Evolutionary conservation across 2,888 invertebrate species (phyloP).

Genomic region (Agrochola lychnidis): DNA sequence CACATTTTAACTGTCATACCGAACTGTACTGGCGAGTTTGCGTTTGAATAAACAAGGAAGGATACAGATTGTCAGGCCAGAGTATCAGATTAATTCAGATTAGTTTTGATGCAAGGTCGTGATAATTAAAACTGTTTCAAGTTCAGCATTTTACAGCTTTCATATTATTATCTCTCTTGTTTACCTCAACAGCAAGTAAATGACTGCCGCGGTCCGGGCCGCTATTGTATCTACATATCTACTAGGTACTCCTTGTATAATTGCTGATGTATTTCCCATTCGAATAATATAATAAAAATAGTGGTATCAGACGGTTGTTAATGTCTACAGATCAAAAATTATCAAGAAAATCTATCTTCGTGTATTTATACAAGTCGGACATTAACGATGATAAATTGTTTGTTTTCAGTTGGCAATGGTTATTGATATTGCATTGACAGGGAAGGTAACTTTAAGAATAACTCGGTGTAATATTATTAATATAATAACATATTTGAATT

Average conservation of each 20-base stretch:
- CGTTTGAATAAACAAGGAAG: conserved; percentile 9
- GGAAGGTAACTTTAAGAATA: conserved; percentile 21
- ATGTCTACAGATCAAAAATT: not conserved
- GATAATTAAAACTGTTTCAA: not conserved
- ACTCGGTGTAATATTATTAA: not conserved
- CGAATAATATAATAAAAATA: not conserved
- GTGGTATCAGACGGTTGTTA: not conserved
- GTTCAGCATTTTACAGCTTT: not conserved
- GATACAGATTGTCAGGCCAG: not conserved
- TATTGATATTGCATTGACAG: conserved; percentile 16
- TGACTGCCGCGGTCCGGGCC: not conserved
- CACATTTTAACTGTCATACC: not conserved
- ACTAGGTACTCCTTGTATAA: not conserved
- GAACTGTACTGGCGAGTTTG: not conserved
- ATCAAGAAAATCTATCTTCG: not conserved
- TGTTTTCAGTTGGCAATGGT: conserved; percentile 1
- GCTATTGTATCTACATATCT: not conserved
- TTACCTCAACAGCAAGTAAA: not conserved
- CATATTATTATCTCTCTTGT: not conserved
- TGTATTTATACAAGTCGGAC: conserved; percentile 2
- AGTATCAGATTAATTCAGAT: conserved; percentile 1
- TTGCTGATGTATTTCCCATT: not conserved
- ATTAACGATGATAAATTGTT: conserved; percentile 21
- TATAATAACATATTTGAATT: not conserved
- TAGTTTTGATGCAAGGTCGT: not conserved